Conservation (phyloP, 1,140 invertebrate genomes). For the Laupala kohalensis region DNA sequence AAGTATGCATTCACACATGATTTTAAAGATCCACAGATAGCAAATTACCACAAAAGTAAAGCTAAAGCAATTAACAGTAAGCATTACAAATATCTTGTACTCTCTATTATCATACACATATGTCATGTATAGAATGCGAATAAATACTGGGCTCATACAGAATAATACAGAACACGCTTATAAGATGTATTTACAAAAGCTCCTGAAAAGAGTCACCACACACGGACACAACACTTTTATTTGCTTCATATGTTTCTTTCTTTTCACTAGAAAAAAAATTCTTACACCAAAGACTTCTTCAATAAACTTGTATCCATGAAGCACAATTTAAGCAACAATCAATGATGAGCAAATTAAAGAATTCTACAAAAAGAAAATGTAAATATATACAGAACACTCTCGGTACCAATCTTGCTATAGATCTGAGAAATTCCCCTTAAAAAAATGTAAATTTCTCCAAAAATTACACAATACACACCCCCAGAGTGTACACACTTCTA, state of each 20-base stretch:
- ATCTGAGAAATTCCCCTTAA: background rate
- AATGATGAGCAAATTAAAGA: background rate
- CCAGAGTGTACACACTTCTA: background rate
- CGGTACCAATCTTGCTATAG: background rate
- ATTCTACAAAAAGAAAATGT: background rate
- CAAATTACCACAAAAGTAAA: background rate
- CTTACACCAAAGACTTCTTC: background rate
- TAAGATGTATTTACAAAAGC: background rate
- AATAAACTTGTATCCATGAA: background rate
- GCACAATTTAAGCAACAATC: background rate
- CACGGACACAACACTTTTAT: background rate
- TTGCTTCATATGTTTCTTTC: background rate
- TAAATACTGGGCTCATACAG: background rate
- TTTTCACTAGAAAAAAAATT: background rate
- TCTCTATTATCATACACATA: background rate
- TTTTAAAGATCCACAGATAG: background rate
- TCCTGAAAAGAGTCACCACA: background rate
- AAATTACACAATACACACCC: background rate
- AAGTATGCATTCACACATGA: background rate
- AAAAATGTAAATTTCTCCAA: background rate
- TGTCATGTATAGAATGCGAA: background rate
- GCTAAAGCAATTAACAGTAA: background rate
- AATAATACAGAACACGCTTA: background rate
- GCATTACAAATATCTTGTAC: background rate
- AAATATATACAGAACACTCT: background rate